Percentiles rank a stretch among this genome's conserved stretches.
phyloP scores from a whole-genome alignment of 2,797 vertebrate species.

The Eurystomus glaucurus region DNA sequence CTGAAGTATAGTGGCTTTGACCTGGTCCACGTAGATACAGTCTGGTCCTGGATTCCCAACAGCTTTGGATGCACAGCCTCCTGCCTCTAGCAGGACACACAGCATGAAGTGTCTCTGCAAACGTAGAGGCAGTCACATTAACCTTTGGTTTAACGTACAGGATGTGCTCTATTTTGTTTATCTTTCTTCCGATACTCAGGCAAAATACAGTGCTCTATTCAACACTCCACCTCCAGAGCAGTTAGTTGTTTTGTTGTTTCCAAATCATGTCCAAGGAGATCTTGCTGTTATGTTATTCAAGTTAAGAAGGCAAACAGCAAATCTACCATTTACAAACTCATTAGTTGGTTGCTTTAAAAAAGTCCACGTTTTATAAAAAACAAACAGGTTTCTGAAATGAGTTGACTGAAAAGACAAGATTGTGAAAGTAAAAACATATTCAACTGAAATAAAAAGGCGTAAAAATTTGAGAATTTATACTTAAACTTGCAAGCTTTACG shows the following conservation, averaged over 20 bases:
- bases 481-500: background rate
- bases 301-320: background rate
- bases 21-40: conserved; percentile 95
- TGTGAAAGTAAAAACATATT: background rate
- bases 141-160: background rate
- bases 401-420: background rate
- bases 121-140: background rate
- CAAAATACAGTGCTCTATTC: background rate
- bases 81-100: conserved; percentile 94
- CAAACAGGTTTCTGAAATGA: background rate
- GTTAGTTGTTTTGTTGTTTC: background rate
- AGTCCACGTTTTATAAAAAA: background rate
- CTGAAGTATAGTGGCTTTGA: conserved; percentile 92
- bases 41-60: conserved; percentile 92
- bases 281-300: background rate
- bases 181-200: background rate
- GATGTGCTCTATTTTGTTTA: background rate
- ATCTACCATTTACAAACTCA: background rate
- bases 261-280: background rate
- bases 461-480: background rate
- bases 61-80: conserved; percentile 90
- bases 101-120: conserved; percentile 93
- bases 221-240: background rate
- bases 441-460: background rate
- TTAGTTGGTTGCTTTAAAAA: background rate